Percentiles rank a stretch among this genome's conserved stretches.
Evolutionary conservation across 1,140 invertebrate genomes (phyloP).

Genomic region (Leptopilina boulardi): DNA sequence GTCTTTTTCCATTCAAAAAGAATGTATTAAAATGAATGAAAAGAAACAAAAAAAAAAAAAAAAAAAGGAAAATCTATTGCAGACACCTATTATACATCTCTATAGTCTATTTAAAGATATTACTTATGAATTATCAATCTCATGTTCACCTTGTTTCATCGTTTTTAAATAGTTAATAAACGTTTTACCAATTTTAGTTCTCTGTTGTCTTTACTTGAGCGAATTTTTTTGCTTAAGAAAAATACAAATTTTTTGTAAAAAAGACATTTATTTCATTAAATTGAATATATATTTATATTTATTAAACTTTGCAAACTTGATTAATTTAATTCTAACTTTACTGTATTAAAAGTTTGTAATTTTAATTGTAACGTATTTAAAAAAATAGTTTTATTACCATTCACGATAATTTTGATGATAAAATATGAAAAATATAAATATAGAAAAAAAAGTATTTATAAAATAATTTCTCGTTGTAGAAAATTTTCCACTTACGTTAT

Average conservation of each 20-base stretch:
- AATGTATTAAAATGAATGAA: slow-evolving; percentile 53
- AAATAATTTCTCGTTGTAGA: background rate
- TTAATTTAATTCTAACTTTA: too few species aligned
- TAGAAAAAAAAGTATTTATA: too few species aligned
- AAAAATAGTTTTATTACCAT: too few species aligned
- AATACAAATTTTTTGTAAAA: too few species aligned
- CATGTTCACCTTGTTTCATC: slow-evolving; percentile 76
- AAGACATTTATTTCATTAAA: too few species aligned
- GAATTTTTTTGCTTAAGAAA: background rate
- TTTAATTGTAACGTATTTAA: too few species aligned
- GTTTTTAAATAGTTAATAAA: slow-evolving; percentile 76
- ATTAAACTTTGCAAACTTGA: too few species aligned
- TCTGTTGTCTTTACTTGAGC: background rate
- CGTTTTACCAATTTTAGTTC: slow-evolving; percentile 74
- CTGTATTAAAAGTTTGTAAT: too few species aligned
- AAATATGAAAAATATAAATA: too few species aligned
- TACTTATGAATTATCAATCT: slow-evolving; percentile 75
- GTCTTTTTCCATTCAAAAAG: slow-evolving; percentile 65
- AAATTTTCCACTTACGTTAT: background rate
- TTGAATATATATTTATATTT: too few species aligned
- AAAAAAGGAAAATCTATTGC: slow-evolving; percentile 66
- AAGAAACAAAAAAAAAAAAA: too few species aligned
- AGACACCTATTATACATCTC: slow-evolving; percentile 73
- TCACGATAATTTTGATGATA: too few species aligned
- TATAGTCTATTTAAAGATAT: slow-evolving; percentile 76